These are phyloP conservation scores for Hydrocynus forskahlii DNA, from an alignment of 2,797 vertebrate genomes.

Conservation along the genomic window DNA sequence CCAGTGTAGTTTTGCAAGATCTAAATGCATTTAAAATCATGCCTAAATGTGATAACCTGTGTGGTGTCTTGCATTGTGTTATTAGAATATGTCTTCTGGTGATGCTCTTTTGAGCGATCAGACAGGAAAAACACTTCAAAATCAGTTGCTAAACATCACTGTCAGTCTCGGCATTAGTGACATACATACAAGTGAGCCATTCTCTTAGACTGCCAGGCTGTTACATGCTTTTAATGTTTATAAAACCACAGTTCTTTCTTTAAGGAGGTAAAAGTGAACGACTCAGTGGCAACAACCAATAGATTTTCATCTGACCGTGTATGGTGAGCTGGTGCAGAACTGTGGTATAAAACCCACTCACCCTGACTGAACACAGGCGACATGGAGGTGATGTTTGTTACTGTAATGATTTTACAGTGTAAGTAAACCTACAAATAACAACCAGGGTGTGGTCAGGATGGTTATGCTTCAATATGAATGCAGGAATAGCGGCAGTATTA, in stretches of 20 bases:
- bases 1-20: too few relatives aligned
- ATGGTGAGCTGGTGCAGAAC: conserved; percentile 1
- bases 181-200: too few relatives aligned
- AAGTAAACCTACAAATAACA: neutral
- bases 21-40: too few relatives aligned
- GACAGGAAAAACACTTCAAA: too few relatives aligned
- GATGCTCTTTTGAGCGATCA: too few relatives aligned
- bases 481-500: neutral
- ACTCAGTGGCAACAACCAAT: neutral
- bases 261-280: neutral
- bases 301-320: conserved; percentile 11
- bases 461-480: neutral
- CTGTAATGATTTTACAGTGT: neutral
- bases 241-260: neutral
- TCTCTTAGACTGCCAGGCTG: too few relatives aligned
- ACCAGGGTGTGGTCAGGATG: neutral
- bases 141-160: too few relatives aligned
- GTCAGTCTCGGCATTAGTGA: too few relatives aligned
- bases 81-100: too few relatives aligned
- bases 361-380: neutral
- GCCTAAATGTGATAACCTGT: too few relatives aligned
- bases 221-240: too few relatives aligned
- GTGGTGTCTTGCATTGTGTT: too few relatives aligned
- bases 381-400: conserved; percentile 1
- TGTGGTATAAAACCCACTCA: conserved; percentile 13